Base-by-base conservation (phyloP, 2,113 vertebrate genomes). In the Rynchops niger region DNA sequence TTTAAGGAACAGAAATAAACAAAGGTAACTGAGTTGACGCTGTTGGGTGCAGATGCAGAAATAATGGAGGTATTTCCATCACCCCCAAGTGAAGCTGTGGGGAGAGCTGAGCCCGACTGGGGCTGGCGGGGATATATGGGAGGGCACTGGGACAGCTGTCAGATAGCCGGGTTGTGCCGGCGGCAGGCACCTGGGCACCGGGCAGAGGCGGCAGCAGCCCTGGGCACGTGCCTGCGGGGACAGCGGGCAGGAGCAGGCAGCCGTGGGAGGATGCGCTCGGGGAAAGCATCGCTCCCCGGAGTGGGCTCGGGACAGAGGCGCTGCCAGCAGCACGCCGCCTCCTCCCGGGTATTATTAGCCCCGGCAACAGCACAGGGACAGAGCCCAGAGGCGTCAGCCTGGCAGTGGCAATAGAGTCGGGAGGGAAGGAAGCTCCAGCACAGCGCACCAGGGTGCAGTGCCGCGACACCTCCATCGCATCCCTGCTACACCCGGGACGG, bases 401-500 rank as follows among this genome's bases (percentile, higher is more conserved):
- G 32, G 87, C 74, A 79, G 52, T 0, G 0, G 43, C 0, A 63
- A 23, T 5, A 20, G 49, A 91, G 58, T 22, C 0, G 2, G 36
- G 29, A 45, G n/a, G 62, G 47, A 25, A 26, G n/a, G 83, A 56
- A 5, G 56, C 9, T 6, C 30, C 78, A 58, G 25, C 13, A 1
- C 58, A 47, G 62, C 69, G 26, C 25, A 22, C 19, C 20, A 7
- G 1, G 5, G 5, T 2, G 34, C 1, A 1, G 27, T 14, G 36
- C 29, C 17, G 12, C 5, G 1, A 32, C 4, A 25, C 38, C 59
- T 61, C 70, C 23, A 8, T 21, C 5, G 0, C 72, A 73, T 70
- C 79, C 53, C 70, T 6, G 53, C 19, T 4, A 2, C 0, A 0
- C 12, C 47, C 0, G 0, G 52, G 23, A 43, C 0, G 2, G 55